Conservation (phyloP, 2,113 vertebrate species). For the Melierax canorus region DNA sequence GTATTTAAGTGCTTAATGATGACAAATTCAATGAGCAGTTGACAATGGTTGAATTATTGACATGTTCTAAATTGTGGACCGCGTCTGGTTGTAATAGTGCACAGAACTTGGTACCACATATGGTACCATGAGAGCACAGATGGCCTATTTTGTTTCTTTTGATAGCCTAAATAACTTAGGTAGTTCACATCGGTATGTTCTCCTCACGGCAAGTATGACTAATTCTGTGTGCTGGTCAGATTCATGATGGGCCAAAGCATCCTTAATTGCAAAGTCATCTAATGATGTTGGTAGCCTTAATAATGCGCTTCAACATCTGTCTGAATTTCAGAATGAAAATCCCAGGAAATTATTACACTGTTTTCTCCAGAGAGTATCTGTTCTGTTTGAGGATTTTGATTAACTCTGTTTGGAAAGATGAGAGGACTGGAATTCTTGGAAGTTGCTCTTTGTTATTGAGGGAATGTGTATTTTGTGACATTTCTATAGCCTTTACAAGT, state of each 20-base stretch:
- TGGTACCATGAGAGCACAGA: background rate
- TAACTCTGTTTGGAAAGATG: background rate
- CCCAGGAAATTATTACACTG: background rate
- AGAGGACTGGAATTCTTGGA: background rate
- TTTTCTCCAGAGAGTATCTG: background rate
- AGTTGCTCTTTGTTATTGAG: background rate
- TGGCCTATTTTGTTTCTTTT: background rate
- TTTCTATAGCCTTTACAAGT: background rate
- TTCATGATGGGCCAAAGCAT: background rate
- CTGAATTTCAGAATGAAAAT: background rate
- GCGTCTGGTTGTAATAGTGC: background rate
- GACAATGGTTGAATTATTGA: background rate
- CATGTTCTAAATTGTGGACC: background rate
- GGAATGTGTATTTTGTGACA: background rate
- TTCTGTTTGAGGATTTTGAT: background rate
- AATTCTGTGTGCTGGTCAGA: background rate
- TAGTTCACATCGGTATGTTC: background rate
- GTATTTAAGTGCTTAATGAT: background rate
- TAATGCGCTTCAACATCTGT: background rate
- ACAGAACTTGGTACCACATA: background rate
- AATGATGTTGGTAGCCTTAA: background rate
- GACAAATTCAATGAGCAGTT: background rate
- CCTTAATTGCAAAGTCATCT: background rate
- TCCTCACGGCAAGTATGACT: background rate
- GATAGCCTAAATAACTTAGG: background rate